A percentile compares a stretch with the other conserved stretches of the same genome.
Evolutionary conservation across 92 coral and sea anemone genomes (phyloP).

Genomic region (Hydrozoanthus gracilis): DNA sequence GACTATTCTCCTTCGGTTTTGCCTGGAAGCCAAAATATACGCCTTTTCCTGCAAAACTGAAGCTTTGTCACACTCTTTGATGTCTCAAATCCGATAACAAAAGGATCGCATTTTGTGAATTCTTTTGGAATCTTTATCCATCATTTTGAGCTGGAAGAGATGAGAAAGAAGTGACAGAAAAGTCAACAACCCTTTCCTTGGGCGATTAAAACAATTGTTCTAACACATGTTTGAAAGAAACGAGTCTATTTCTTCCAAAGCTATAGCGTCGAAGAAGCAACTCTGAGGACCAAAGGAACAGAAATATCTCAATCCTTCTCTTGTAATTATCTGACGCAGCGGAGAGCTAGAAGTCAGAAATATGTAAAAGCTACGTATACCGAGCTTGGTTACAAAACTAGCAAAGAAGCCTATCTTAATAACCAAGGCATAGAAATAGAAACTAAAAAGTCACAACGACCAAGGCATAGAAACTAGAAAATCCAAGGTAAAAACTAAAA

Average conservation of each 20-base stretch:
- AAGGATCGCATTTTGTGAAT: conserved; percentile 32
- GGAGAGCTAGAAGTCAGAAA: no score
- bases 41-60: background rate
- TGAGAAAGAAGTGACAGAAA: conserved; percentile 27
- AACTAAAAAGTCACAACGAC: background rate
- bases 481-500: no score
- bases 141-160: conserved; percentile 16
- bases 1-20: background rate
- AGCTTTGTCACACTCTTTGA: conserved; percentile 1
- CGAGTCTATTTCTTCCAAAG: background rate
- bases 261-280: background rate
- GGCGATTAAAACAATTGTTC: conserved; percentile 20
- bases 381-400: no score
- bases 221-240: conserved; percentile 35
- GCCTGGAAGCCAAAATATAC: background rate
- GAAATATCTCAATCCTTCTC: no score
- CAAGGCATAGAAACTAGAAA: no score
- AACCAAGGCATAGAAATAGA: no score
- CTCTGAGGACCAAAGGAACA: background rate
- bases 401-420: no score
- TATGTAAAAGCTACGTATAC: no score
- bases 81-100: conserved; percentile 34
- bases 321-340: no score
- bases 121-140: conserved; percentile 30
- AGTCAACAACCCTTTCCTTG: conserved; percentile 29